Conservation (phyloP, 2,113 vertebrate species). For the Ramphastos sulfuratus region DNA sequence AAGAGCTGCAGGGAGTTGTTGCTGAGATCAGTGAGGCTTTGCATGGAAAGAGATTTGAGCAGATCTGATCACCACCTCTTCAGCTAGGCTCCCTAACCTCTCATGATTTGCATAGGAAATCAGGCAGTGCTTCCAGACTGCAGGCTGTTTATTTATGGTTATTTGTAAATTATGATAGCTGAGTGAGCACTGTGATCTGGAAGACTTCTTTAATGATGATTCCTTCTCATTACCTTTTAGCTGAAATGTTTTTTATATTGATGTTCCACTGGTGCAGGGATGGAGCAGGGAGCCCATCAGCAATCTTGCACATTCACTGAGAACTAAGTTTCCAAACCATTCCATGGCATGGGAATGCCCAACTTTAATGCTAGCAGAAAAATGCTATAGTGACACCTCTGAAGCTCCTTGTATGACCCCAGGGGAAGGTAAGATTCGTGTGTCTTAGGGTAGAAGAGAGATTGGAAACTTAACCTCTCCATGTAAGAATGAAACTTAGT, state of each 20-base stretch:
- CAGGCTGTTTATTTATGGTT: not conserved
- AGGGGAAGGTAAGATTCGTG: not conserved
- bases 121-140: not conserved
- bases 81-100: not conserved
- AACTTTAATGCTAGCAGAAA: not conserved
- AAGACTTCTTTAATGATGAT: not conserved
- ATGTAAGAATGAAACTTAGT: not conserved
- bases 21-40: not conserved
- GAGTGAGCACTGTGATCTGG: not conserved
- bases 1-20: constrained; percentile 31
- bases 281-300: not conserved
- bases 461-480: not conserved
- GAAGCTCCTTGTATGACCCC: not conserved
- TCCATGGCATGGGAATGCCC: not conserved
- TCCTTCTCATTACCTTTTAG: not conserved
- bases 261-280: not conserved
- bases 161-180: not conserved
- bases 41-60: not conserved
- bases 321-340: not conserved
- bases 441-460: not conserved
- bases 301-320: not conserved
- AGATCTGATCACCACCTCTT: not conserved
- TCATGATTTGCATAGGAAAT: not conserved
- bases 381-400: not conserved
- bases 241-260: not conserved